Conservation (phyloP, 2,888 invertebrate species). For the Seira musarum region DNA sequence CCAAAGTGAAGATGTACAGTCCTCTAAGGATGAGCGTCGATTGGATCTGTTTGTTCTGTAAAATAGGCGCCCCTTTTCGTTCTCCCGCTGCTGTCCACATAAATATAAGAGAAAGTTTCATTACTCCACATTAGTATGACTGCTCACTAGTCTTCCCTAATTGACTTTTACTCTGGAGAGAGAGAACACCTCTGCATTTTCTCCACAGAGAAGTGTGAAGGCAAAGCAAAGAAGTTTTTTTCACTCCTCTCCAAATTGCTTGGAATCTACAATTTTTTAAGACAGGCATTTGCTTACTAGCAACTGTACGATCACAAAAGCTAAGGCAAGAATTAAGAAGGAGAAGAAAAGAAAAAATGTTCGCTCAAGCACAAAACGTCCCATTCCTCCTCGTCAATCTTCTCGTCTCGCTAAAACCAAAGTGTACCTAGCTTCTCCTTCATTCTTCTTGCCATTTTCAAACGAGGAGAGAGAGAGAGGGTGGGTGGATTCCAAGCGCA, state of each 20-base stretch:
- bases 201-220: conserved; percentile 39
- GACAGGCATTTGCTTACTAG: too few relatives aligned
- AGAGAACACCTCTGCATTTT: conserved; percentile 34
- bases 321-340: too few relatives aligned
- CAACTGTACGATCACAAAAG: too few relatives aligned
- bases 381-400: conserved; percentile 51
- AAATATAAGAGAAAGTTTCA: conserved; percentile 49
- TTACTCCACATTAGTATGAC: conserved; percentile 56
- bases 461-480: too few relatives aligned
- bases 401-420: conserved; percentile 25
- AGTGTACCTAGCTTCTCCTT: conserved; percentile 8
- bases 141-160: conserved; percentile 57
- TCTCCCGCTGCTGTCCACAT: conserved; percentile 27
- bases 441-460: conserved; percentile 6
- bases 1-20: conserved; percentile 45
- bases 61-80: too few relatives aligned
- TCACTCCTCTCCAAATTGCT: too few relatives aligned
- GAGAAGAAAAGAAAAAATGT: conserved; percentile 21
- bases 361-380: conserved; percentile 43
- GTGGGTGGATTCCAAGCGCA: too few relatives aligned
- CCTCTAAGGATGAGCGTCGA: conserved; percentile 24
- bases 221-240: conserved; percentile 25
- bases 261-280: too few relatives aligned
- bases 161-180: conserved; percentile 56
- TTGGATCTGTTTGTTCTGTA: too few relatives aligned